Conservation (phyloP, 2,113 vertebrate species). For the Murina feae region DNA sequence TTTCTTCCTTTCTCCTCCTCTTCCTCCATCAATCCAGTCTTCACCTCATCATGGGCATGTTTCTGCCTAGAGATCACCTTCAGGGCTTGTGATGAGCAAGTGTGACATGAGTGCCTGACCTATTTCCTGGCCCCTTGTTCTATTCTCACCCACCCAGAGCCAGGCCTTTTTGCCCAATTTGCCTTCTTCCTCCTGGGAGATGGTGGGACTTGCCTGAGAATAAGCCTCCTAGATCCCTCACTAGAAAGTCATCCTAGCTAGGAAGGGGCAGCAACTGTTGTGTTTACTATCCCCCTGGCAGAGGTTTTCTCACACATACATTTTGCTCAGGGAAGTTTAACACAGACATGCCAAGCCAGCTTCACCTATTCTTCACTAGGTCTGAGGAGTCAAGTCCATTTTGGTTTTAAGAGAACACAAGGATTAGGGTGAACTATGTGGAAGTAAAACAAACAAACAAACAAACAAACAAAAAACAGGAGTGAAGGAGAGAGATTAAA, state of each 20-base stretch:
- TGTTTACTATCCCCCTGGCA: not conserved
- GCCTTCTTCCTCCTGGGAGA: not conserved
- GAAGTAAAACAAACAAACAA: too few species aligned
- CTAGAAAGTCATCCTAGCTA: not conserved
- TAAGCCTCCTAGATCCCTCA: not conserved
- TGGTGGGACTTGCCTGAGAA: not conserved
- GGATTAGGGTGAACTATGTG: not conserved
- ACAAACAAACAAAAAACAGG: too few species aligned
- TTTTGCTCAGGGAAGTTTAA: not conserved
- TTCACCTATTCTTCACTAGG: not conserved
- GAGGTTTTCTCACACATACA: not conserved
- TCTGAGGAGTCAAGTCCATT: not conserved
- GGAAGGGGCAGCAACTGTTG: not conserved
- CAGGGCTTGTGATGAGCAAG: not conserved
- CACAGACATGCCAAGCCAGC: not conserved
- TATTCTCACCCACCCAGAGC: not conserved
- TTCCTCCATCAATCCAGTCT: not conserved
- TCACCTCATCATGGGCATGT: not conserved
- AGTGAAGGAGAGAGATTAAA: constrained; percentile 30
- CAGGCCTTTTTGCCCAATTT: not conserved
- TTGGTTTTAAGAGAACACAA: constrained; percentile 40
- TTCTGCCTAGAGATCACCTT: not conserved
- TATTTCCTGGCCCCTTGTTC: not conserved
- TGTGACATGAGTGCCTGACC: not conserved
- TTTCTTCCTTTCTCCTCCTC: not conserved